Evolutionary conservation across 2,113 vertebrate genomes (phyloP), one percentile per base, ranked within the genome.

Genomic region (Arizona elegans): DNA sequence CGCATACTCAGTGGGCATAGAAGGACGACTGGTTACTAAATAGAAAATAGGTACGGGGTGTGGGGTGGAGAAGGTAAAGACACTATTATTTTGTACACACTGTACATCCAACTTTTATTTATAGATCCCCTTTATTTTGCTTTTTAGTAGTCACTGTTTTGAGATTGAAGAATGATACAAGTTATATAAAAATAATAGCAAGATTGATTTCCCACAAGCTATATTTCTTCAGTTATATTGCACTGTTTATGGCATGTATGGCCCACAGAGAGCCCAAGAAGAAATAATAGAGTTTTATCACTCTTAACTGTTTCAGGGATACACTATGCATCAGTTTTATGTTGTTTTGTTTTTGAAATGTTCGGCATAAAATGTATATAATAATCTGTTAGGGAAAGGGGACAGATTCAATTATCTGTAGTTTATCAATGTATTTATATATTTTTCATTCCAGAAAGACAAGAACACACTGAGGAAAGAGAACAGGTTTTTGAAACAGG

Each of bases 401-500:
- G 62, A 88, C 88, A 87, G 92, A 81, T 13, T 24, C 0, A 94
- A 94, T 62, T 70, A 91, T 95, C 91, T 92, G 92, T 29, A 24
- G 92, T 96, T 94, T 93, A 81, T 90, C 93, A 93, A 75, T 23
- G 59, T 89, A 43, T 52, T 15, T 95, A 47, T 95, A 29, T 95
- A 90, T 95, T 93, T 96, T 96, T 88, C 47, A 56, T 91, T 92
- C 62, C 94, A 97, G 97, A 96, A 96, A 92, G 97, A 97, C 86
- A 95, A 91, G 47, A 93, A 96, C 23, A 94, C 24, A 75, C 94
- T 97, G 24, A 97, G 96, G 94, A 96, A 97, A 94, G 97, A 98
- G 93, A 98, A 98, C 62, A 97, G 90, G 65, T 89, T 97, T 59
- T 85, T 98, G 93, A 98, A 97, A 89, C 97, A 98, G 95, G 96